Evolutionary conservation across 2,797 vertebrate species (phyloP).

Genomic region (Danio choprae): DNA sequence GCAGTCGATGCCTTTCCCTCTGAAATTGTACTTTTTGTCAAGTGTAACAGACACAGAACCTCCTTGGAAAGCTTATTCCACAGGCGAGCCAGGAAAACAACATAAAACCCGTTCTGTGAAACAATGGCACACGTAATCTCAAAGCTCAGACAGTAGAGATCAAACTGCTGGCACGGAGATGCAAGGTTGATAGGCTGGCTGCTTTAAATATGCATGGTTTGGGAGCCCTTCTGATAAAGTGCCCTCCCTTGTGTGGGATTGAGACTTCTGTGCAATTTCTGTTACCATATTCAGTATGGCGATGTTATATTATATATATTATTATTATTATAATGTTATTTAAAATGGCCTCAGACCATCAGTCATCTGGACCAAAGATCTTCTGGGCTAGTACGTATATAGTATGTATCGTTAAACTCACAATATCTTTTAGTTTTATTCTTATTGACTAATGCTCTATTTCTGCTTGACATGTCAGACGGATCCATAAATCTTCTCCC

Average conservation of each 20-base stretch:
- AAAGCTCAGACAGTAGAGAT: conserved; percentile 65
- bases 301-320: conserved; percentile 40
- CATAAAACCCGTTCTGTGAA: conserved; percentile 63
- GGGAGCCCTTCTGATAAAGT: conserved; percentile 47
- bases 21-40: conserved; percentile 47
- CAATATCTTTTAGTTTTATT: too few species aligned
- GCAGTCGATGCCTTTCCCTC: conserved; percentile 21
- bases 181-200: conserved; percentile 62
- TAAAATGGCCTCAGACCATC: conserved; percentile 30
- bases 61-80: conserved; percentile 63
- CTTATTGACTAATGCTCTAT: too few species aligned
- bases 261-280: conserved; percentile 33
- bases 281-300: conserved; percentile 16
- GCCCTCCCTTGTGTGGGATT: conserved; percentile 18
- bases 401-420: neutral
- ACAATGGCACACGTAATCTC: conserved; percentile 58
- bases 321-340: too few species aligned
- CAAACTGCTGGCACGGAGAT: conserved; percentile 64
- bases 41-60: conserved; percentile 44
- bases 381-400: conserved; percentile 7
- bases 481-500: too few species aligned
- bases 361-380: neutral
- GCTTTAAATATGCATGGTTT: conserved; percentile 38
- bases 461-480: too few species aligned
- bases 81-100: conserved; percentile 67